These are phyloP conservation scores for Branchinecta lindahli DNA, from an alignment of 1,140 invertebrate genomes.

Conservation along the genomic window DNA sequence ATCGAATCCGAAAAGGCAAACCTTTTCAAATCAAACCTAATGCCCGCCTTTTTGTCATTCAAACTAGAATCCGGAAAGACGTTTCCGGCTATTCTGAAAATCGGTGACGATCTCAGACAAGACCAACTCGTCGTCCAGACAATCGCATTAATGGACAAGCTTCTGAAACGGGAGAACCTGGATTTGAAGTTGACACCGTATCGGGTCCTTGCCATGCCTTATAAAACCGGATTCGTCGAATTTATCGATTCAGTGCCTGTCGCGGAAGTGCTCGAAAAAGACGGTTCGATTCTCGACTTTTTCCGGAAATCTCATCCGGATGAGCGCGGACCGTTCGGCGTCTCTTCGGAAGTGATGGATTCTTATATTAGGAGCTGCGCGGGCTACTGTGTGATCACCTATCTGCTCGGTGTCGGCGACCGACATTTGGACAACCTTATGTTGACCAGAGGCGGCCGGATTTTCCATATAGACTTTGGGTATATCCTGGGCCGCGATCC, in stretches of 20 bases:
- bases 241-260: slow-evolving; percentile 89
- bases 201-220: slow-evolving; percentile 79
- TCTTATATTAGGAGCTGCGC: slow-evolving; percentile 94
- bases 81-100: slow-evolving; percentile 95
- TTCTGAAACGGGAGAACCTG: slow-evolving; percentile 78
- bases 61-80: slow-evolving; percentile 60
- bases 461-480: slow-evolving; percentile 99
- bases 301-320: slow-evolving; percentile 77
- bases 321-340: slow-evolving; percentile 72
- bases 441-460: slow-evolving; percentile 68
- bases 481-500: slow-evolving; percentile 96
- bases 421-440: slow-evolving; percentile 94
- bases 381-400: slow-evolving; percentile 97
- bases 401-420: slow-evolving; percentile 92
- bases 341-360: slow-evolving; percentile 87
- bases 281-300: slow-evolving; percentile 78
- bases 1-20: slow-evolving; percentile 76
- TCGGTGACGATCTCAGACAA: slow-evolving; percentile 95
- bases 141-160: slow-evolving; percentile 94
- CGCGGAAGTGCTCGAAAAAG: slow-evolving; percentile 70
- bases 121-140: slow-evolving; percentile 96
- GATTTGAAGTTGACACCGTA: slow-evolving; percentile 93
- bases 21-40: slow-evolving; percentile 90
- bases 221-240: slow-evolving; percentile 74
- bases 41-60: slow-evolving; percentile 93